These are phyloP conservation scores for Buphagus erythrorhynchus DNA, from an alignment of 2,797 vertebrate species.

Conservation along the genomic window DNA sequence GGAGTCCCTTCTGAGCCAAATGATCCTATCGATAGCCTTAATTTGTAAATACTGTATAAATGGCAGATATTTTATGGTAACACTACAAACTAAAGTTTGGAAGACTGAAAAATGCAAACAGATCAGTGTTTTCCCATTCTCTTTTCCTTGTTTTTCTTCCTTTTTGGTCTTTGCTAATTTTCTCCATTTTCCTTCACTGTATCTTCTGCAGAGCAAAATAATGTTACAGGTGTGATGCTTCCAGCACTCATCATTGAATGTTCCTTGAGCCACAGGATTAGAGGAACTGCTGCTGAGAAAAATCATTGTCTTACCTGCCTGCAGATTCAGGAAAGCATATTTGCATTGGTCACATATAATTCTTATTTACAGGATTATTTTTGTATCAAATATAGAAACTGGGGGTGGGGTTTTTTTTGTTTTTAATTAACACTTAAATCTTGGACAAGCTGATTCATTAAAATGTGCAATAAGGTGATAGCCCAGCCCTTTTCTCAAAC, in stretches of 20 bases:
- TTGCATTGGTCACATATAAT: neutral
- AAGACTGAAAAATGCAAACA: neutral
- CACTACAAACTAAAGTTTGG: neutral
- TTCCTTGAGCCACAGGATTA: neutral
- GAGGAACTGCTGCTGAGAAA: neutral
- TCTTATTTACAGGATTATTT: neutral
- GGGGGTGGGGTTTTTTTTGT: accelerated
- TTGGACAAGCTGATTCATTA: neutral
- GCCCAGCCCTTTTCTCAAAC: neutral
- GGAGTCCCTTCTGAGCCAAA: neutral
- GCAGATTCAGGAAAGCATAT: neutral
- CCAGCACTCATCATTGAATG: neutral
- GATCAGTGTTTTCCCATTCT: neutral
- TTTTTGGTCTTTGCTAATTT: neutral
- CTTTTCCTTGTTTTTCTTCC: neutral
- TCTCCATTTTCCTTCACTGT: neutral
- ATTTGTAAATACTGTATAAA: constrained; percentile 13
- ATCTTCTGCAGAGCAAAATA: neutral
- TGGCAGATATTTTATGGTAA: neutral
- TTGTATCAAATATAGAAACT: neutral
- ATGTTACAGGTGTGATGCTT: neutral
- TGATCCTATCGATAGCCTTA: neutral
- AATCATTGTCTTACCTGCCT: neutral
- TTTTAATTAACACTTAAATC: neutral
- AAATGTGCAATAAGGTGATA: neutral